Evolutionary conservation across 2,113 vertebrate species (phyloP).

Genomic region (Cynoglossus semilaevis): DNA sequence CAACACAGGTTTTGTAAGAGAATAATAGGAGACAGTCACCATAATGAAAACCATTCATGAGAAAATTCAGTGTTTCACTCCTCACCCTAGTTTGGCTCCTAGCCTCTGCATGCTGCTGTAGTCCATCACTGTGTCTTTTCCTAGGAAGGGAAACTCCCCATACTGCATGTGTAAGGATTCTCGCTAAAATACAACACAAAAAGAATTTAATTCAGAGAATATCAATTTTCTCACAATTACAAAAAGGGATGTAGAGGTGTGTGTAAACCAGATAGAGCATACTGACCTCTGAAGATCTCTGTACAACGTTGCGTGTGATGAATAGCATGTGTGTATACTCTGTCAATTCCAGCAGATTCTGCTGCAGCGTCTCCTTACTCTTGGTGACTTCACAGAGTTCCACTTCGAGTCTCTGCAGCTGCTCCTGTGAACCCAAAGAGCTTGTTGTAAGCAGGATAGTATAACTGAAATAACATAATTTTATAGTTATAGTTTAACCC

Average conservation of each 20-base stretch:
- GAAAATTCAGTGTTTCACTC: no score
- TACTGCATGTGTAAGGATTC: slow-evolving; percentile 78
- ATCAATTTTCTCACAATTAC: background rate
- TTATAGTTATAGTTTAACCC: no score
- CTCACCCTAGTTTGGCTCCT: slow-evolving; percentile 92
- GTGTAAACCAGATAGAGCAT: background rate
- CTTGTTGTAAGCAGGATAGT: background rate
- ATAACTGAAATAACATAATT: no score
- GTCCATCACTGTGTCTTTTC: slow-evolving; percentile 86
- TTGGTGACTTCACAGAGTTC: slow-evolving; percentile 91
- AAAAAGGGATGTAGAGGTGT: background rate
- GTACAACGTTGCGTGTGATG: slow-evolving; percentile 84
- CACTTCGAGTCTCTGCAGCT: slow-evolving; percentile 90
- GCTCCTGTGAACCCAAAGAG: slow-evolving; percentile 79
- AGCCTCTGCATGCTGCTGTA: slow-evolving; percentile 92
- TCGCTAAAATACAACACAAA: slow-evolving; percentile 66
- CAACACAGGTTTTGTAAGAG: no score
- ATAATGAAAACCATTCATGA: no score
- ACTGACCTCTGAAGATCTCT: slow-evolving; percentile 80
- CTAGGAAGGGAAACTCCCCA: slow-evolving; percentile 90
- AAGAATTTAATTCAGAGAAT: slow-evolving; percentile 3
- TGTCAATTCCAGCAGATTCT: slow-evolving; percentile 87
- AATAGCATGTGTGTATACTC: slow-evolving; percentile 93
- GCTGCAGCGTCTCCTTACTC: slow-evolving; percentile 94
- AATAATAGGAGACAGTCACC: no score